phyloP scores from a whole-genome alignment of 2,113 vertebrate species.

The Halcyon malimbica region DNA sequence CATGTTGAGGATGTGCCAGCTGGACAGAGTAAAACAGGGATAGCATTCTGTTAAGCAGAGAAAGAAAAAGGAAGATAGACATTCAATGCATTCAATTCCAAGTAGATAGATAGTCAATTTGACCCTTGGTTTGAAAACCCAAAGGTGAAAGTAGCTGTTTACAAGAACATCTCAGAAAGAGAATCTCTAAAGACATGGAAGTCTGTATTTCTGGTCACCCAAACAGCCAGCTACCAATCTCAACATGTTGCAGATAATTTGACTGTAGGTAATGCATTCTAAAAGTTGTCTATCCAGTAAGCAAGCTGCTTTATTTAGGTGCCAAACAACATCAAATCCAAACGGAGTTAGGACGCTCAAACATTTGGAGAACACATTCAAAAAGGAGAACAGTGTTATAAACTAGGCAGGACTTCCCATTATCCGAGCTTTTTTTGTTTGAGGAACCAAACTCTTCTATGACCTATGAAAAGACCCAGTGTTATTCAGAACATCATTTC shows the following conservation, averaged over 20 bases:
- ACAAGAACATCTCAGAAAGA: not conserved
- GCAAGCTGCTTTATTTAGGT: not conserved
- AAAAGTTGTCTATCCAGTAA: not conserved
- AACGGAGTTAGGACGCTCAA: not conserved
- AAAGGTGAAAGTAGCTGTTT: not conserved
- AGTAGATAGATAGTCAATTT: not conserved
- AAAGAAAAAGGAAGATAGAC: not conserved
- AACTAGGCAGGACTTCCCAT: not conserved
- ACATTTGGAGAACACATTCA: not conserved
- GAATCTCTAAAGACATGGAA: not conserved
- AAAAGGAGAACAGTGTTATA: not conserved
- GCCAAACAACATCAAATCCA: not conserved
- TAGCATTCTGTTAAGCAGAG: not conserved
- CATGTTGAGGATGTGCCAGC: slow-evolving; percentile 13
- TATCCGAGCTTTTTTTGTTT: not conserved
- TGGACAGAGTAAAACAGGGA: not conserved
- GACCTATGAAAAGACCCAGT: not conserved
- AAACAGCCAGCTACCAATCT: not conserved
- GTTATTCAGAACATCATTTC: not conserved
- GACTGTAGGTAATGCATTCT: not conserved
- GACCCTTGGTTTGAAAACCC: not conserved
- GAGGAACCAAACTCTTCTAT: not conserved
- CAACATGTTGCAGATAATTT: not conserved
- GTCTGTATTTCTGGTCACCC: not conserved
- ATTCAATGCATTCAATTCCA: too few species aligned